Base-by-base conservation (phyloP, 2,888 invertebrate genomes). In the Sarcophaga rosellei region DNA sequence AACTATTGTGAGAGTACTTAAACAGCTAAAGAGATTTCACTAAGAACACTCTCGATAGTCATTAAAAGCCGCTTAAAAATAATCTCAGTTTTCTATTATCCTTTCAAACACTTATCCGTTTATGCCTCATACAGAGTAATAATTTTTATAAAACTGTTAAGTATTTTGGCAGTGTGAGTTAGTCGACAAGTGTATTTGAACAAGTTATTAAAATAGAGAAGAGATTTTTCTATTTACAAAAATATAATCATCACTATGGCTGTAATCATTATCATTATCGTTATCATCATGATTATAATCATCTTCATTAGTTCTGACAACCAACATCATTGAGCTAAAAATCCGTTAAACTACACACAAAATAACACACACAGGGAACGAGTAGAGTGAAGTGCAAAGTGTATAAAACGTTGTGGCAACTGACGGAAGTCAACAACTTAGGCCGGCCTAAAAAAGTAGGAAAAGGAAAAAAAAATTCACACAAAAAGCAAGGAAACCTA, bases 341-440 rank as follows among this genome's bases (percentile, higher is more conserved):
- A 63, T 44, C 17, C 20, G 8, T 35, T 35, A 35, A 35, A 35
- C 35, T 35, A 35, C 4, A 35, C 4, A 35, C 8, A 65, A 65
- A 35, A 17, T 35, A 65, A 25, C 15, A 35, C 6, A 25, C 15
- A 35, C 6, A 4, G 35, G n/a, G n/a, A 45, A 25, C 59, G n/a
- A 12, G 21, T 4, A 1, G 1, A 21, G 6, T n/a, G 8, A 70
- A 70, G 23, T 25, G 17, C 17, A 53, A 17, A 45, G 17, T 35
- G 35, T 35, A 25, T 3, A 72, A 76, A 59, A 72, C 4, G 15
- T 20, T 57, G 45, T 25, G 74, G 21, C 25, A 75, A 5, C 20
- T 69, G 35, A 35, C 79, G 74, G 59, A 84, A 84, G 69, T 79
- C 74, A 74, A 61, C 63, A 79, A 75, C 69, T 69, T 70, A 79